Base-by-base conservation (phyloP, 2,113 vertebrate species). In the Pseudolaguvia tuberculata region DNA sequence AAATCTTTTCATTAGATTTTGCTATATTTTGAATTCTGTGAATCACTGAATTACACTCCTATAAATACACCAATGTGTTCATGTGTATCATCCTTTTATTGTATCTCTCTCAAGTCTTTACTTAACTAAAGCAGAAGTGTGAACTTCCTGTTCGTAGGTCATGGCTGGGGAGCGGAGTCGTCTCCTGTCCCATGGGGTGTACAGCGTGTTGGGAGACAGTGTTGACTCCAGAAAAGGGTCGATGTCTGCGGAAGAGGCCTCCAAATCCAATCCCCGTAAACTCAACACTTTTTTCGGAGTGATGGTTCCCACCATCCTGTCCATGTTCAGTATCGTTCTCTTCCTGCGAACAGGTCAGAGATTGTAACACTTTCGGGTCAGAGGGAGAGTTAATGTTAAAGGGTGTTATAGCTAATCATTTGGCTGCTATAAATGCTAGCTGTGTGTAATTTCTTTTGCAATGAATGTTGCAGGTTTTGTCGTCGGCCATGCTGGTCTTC, bases 321-420 rank as follows among this genome's bases (percentile, higher is more conserved):
- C 94, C 77, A 96, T 96, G 94, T 96, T 96, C 85, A 94, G 94
- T 84, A 94, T 96, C 6, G 89, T 96, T 13, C 85, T 96, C 70
- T 96, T 95, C 77, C 87, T 96, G 82, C 87, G 94, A 63, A 92
- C 93, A 18, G 94, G 94, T 95, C 75, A 90, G 91, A 23, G 14
- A 4, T 4, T n/a, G 25, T 21, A 10, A 18, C 4, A 8, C 9
- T 5, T 42, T 1, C 9, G 39, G 52, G 35, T 31, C n/a, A 35
- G 47, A 5, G 69, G 45, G 10, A 48, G 5, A 23, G n/a, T n/a
- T n/a, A n/a, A n/a, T n/a, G n/a, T n/a, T n/a, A n/a, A n/a, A 27
- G 31, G 9, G 35, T 2, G 18, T 56, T 1, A 3, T 29, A 8
- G 17, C n/a, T n/a, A 11, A 3, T 7, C 13, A 2, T n/a, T 21